Evolutionary conservation across 2,797 vertebrate genomes (phyloP).

Genomic region (Phalanger gymnotis): DNA sequence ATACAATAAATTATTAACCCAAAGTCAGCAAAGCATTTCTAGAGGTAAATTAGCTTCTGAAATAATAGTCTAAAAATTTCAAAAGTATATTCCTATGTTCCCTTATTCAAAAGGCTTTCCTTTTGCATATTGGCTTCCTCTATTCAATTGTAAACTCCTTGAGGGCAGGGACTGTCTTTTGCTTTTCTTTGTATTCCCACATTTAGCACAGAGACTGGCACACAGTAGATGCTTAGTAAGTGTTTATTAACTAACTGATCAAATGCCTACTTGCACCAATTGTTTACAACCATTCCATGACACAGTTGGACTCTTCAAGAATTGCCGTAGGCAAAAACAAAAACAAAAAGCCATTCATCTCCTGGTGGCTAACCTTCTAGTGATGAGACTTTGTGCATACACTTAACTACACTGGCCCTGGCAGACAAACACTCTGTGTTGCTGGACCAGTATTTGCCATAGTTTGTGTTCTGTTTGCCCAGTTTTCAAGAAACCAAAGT

Average conservation of each 20-base stretch:
- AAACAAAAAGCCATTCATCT: background rate
- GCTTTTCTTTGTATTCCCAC: background rate
- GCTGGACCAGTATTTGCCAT: background rate
- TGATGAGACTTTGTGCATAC: background rate
- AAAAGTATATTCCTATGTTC: background rate
- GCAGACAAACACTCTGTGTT: background rate
- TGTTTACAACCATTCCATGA: background rate
- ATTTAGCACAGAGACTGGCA: background rate
- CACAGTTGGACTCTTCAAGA: background rate
- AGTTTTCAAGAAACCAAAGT: background rate
- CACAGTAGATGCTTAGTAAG: background rate
- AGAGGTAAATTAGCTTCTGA: conserved; percentile 5
- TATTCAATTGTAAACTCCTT: background rate
- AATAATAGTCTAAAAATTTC: background rate
- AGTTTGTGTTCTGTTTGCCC: background rate
- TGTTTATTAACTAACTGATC: background rate
- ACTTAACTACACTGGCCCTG: background rate
- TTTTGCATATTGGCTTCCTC: background rate
- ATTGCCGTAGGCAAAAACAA: background rate
- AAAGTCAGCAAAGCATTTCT: background rate
- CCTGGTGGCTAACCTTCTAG: background rate
- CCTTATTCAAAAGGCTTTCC: background rate
- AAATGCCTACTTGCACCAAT: background rate
- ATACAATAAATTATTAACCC: conserved; percentile 8
- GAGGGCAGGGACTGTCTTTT: background rate